Evolutionary conservation across 2,888 invertebrate species (phyloP).

Genomic region (Acanthococcus lagerstroemiae): DNA sequence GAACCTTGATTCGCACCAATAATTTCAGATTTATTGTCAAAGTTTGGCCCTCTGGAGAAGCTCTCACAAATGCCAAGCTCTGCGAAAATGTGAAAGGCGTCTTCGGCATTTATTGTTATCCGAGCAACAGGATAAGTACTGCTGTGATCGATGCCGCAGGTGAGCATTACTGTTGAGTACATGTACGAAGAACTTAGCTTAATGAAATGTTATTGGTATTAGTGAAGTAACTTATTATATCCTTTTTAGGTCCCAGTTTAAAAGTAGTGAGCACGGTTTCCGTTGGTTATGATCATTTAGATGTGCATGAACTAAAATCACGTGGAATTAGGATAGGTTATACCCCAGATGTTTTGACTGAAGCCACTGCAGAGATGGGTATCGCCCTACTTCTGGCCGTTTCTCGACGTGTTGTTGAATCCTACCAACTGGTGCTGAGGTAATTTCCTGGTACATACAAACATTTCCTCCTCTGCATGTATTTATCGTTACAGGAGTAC

Average conservation of each 20-base stretch:
- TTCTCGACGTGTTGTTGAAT: slow-evolving; percentile 70
- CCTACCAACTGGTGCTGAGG: slow-evolving; percentile 40
- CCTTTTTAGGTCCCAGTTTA: slow-evolving; percentile 36
- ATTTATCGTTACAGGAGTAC: too few species aligned
- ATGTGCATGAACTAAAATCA: slow-evolving; percentile 43
- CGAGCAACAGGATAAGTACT: background rate
- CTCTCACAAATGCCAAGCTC: background rate
- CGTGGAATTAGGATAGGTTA: slow-evolving; percentile 45
- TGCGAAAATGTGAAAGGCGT: background rate
- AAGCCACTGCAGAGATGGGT: slow-evolving; percentile 55
- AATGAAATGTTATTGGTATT: background rate
- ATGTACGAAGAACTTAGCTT: background rate
- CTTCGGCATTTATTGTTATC: background rate
- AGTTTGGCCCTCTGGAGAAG: background rate
- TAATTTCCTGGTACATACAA: too few species aligned
- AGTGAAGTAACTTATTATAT: background rate
- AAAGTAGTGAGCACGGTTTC: slow-evolving; percentile 48
- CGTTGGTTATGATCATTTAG: slow-evolving; percentile 49
- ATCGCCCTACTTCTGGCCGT: slow-evolving; percentile 72
- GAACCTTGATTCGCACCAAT: background rate
- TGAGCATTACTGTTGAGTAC: background rate
- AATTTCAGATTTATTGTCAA: background rate
- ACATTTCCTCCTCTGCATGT: too few species aligned
- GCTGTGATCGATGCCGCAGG: slow-evolving; percentile 1
- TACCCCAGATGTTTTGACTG: slow-evolving; percentile 47